Base-by-base conservation (phyloP, 2,797 vertebrate species). In the Pipistrellus pygmaeus region DNA sequence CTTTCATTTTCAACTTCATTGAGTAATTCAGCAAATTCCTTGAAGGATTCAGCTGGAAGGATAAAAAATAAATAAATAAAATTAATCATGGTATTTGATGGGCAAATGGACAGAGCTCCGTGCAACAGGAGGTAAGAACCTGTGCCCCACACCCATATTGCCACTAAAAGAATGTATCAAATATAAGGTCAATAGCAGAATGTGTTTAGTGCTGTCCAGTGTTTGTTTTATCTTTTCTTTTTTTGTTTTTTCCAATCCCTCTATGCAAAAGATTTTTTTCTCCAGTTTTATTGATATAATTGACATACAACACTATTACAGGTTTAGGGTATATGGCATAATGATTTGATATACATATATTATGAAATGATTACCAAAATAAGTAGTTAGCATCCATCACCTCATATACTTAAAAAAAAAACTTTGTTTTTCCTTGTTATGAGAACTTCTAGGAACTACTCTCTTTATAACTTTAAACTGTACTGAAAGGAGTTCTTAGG, bases 1-100 rank as follows among this genome's bases (percentile, higher is more conserved):
- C 99, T 98, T 97, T 99, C 99, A 3, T 99, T 98, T 97, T 99
- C 99, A 90, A 99, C 99, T 97, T 99, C 99, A 1, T 99, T 99
- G 82, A 99, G 98, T 82, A 99, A 98, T 92, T 99, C 99, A 0
- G 99, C 99, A 27, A 99, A 99, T 98, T 99, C 99, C 96, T 99
- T 99, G 96, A 99, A 99, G 35, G 99, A 99, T 97, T 99, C 99
- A 0, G 99, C 99, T 99, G 97, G 13, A 95, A 98, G 90, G 88
- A 96, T n/a, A 96, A 80, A 95, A 97, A 68, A 86, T 97, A 96
- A 51, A 94, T 94, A 87, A 96, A 84, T 27, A 5, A 81, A 83
- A 94, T 96, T 95, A 97, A 88, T 91, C 13, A 53, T 41, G 30
- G n/a, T 44, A 9, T 38, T 76, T 93, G 27, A 75, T 7, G 62